phyloP scores from a whole-genome alignment of 1,140 invertebrate species.

The Popillia japonica region DNA sequence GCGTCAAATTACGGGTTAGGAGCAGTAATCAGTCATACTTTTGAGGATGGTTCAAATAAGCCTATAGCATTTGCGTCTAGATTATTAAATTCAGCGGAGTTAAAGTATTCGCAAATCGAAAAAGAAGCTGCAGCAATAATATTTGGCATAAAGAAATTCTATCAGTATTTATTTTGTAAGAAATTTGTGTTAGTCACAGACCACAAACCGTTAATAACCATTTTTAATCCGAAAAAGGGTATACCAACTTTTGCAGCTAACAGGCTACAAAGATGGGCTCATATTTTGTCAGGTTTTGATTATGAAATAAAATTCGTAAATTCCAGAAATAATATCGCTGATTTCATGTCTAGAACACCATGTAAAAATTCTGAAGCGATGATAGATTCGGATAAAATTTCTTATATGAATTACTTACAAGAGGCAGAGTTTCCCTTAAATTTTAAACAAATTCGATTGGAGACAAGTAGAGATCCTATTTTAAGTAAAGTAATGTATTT shows the following conservation, averaged over 20 bases:
- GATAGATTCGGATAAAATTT: not conserved
- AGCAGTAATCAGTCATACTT: conserved; percentile 52
- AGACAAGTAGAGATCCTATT: not conserved
- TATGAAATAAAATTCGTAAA: conserved; percentile 56
- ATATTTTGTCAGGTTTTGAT: conserved; percentile 53
- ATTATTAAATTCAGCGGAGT: conserved; percentile 60
- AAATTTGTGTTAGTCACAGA: conserved; percentile 62
- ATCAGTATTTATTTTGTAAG: conserved; percentile 63
- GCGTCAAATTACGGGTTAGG: conserved; percentile 63
- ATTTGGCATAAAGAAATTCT: conserved; percentile 63
- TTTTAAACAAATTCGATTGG: conserved; percentile 25
- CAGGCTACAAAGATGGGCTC: conserved; percentile 56
- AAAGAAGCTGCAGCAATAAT: conserved; percentile 65
- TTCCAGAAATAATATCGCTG: conserved; percentile 38
- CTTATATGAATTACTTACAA: conserved; percentile 12
- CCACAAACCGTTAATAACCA: conserved; percentile 61
- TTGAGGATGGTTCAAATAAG: conserved; percentile 56
- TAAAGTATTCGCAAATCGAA: conserved; percentile 65
- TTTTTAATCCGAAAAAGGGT: conserved; percentile 56
- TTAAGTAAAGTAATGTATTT: conserved; percentile 9
- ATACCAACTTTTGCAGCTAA: conserved; percentile 55
- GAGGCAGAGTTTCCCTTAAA: not conserved
- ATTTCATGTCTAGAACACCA: conserved; percentile 21
- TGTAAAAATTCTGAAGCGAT: not conserved
- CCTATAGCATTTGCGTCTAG: conserved; percentile 64